These are phyloP conservation scores for Calvadosia cruxmelitensis DNA, from an alignment of 30 jellyfish, hydroid and myxozoan species.

Conservation along the genomic window DNA sequence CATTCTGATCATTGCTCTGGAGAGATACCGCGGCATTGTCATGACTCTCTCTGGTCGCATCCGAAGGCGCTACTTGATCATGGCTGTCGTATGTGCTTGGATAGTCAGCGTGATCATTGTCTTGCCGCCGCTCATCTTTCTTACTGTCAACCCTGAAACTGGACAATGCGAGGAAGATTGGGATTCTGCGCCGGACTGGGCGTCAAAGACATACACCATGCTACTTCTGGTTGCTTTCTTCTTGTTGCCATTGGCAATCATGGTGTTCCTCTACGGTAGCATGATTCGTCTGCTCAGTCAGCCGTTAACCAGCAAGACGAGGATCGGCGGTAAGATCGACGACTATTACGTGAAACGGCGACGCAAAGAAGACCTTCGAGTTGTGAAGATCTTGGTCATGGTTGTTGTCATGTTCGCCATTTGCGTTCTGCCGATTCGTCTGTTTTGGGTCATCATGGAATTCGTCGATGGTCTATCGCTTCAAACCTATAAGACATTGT, in stretches of 20 bases:
- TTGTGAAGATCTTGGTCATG: background rate
- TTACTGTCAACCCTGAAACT: background rate
- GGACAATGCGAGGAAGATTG: slow-evolving; percentile 8
- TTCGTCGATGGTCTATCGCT: background rate
- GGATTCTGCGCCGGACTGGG: background rate
- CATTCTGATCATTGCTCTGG: slow-evolving; percentile 5
- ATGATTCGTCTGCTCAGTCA: slow-evolving; percentile 1
- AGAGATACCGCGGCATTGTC: slow-evolving; percentile 9
- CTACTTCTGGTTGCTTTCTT: background rate
- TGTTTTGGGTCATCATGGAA: slow-evolving; percentile 9
- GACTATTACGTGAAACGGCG: background rate
- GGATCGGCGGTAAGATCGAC: background rate
- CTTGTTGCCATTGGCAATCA: background rate
- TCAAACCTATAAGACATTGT: background rate
- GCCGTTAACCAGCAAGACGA: background rate
- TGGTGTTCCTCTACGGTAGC: slow-evolving; percentile 2
- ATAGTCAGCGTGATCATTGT: background rate
- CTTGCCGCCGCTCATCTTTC: background rate
- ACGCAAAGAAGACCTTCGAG: slow-evolving; percentile 6
- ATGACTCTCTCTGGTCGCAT: background rate
- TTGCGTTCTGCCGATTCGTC: slow-evolving; percentile 5
- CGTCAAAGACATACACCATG: background rate
- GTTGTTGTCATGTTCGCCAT: slow-evolving; percentile 1
- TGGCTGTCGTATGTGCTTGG: slow-evolving; percentile 1
- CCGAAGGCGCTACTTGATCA: background rate